Evolutionary conservation across 2,888 invertebrate genomes (phyloP).

Genomic region (Rhogogaster chlorosoma): DNA sequence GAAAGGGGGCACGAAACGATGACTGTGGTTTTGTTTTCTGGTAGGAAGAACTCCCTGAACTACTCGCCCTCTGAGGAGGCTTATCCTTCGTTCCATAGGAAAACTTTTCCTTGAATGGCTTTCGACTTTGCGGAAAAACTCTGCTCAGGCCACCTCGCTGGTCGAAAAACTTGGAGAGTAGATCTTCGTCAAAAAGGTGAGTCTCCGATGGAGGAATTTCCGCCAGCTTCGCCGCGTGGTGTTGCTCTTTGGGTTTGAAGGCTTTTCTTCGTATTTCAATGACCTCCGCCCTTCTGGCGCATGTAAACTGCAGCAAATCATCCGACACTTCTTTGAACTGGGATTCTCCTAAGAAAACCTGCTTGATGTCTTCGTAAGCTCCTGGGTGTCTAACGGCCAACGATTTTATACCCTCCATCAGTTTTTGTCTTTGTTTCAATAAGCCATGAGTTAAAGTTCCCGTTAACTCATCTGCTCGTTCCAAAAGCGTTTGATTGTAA

Average conservation of each 20-base stretch:
- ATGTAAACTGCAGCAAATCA: constrained; percentile 51
- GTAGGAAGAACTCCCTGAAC: not conserved
- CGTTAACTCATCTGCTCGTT: not conserved
- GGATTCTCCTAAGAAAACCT: constrained; percentile 37
- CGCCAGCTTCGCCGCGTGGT: constrained; percentile 36
- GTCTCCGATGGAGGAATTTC: constrained; percentile 52
- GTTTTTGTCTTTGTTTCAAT: not conserved
- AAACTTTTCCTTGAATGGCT: not conserved
- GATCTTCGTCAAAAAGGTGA: constrained; percentile 51
- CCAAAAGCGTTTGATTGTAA: not conserved
- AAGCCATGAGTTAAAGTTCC: constrained; percentile 15
- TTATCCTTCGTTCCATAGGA: not conserved
- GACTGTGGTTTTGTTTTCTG: not conserved
- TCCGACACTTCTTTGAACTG: constrained; percentile 46
- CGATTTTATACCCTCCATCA: not conserved
- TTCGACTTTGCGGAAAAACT: not conserved
- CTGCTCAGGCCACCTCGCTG: not conserved
- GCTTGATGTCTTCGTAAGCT: not conserved
- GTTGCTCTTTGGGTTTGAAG: constrained; percentile 43
- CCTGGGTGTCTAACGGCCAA: not conserved
- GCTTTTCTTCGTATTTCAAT: constrained; percentile 44
- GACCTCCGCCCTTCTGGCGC: constrained; percentile 47
- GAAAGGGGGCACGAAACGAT: not conserved
- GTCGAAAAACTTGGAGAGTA: constrained; percentile 38
- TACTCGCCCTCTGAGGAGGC: not conserved